Evolutionary conservation across 2,113 vertebrate species (phyloP).

Genomic region (Corythoichthys intestinalis): DNA sequence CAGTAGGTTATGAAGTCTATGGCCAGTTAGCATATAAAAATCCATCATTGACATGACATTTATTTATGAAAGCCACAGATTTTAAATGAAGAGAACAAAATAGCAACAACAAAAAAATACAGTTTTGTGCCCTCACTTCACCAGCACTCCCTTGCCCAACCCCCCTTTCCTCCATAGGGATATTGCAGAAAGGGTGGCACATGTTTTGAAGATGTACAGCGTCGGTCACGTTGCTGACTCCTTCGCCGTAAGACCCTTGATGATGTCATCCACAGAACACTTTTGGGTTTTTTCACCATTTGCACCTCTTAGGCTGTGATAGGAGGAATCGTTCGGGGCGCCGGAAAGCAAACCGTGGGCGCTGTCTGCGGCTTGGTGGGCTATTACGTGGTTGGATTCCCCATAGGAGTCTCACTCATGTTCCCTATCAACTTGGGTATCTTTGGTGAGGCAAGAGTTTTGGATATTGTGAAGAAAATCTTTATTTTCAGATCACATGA

Average conservation of each 20-base stretch:
- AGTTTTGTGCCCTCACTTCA: not conserved
- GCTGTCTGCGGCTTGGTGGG: conserved; percentile 66
- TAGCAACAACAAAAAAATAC: no score
- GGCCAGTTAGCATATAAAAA: no score
- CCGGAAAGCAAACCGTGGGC: conserved; percentile 78
- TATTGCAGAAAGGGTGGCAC: conserved; percentile 52
- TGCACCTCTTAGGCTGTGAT: conserved; percentile 63
- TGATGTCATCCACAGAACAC: not conserved
- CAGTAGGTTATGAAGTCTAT: no score
- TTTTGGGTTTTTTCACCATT: conserved; percentile 11
- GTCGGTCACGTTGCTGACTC: conserved; percentile 59
- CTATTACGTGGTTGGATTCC: conserved; percentile 77
- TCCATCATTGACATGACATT: not conserved
- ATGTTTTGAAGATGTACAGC: conserved; percentile 57
- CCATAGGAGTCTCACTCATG: conserved; percentile 74
- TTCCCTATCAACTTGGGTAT: conserved; percentile 76
- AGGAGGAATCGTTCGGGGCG: conserved; percentile 76
- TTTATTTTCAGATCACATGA: not conserved
- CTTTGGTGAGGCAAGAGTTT: conserved; percentile 68
- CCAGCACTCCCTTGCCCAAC: not conserved
- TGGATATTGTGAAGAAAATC: not conserved
- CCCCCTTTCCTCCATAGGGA: conserved; percentile 33
- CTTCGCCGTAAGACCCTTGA: conserved; percentile 38
- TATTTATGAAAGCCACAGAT: no score
- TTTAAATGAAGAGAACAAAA: no score